Percentiles rank a stretch among this genome's conserved stretches.
phyloP scores from a whole-genome alignment of 2,888 invertebrate species.

The Campoplex nolae region DNA sequence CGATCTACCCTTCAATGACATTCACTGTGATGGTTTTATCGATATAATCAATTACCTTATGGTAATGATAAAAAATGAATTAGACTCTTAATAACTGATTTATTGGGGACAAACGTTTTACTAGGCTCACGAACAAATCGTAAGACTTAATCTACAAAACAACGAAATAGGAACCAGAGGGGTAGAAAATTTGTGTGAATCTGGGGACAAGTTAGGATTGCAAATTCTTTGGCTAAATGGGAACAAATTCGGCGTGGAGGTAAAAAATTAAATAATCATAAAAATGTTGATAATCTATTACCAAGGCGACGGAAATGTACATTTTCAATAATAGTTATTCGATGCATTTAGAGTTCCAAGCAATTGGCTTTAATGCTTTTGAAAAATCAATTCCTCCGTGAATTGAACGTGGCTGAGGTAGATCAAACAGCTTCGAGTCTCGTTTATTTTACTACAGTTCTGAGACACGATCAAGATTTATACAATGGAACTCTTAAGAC shows the following conservation, averaged over 20 bases:
- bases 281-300: neutral
- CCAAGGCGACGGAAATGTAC: neutral
- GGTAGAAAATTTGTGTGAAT: constrained; percentile 77
- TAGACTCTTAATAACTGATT: neutral
- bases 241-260: constrained; percentile 86
- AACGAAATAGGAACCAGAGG: constrained; percentile 86
- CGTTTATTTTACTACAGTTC: constrained; percentile 85
- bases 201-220: constrained; percentile 82
- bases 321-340: neutral
- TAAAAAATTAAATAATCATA: constrained; percentile 67
- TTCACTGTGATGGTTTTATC: constrained; percentile 79
- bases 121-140: constrained; percentile 85
- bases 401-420: constrained; percentile 87
- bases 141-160: constrained; percentile 86
- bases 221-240: constrained; percentile 86
- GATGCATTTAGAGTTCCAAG: constrained; percentile 84
- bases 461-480: constrained; percentile 83
- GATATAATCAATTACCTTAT: constrained; percentile 73
- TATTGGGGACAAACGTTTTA: constrained; percentile 73
- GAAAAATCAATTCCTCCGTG: constrained; percentile 84
- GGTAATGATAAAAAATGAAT: constrained; percentile 68
- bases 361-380: constrained; percentile 85
- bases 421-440: constrained; percentile 87
- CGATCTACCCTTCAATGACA: constrained; percentile 86
- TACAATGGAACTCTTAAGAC: constrained; percentile 79